Percentiles rank a stretch among this genome's conserved stretches.
Conservation (phyloP, 2,113 vertebrate genomes). For the Osmerus mordax region DNA sequence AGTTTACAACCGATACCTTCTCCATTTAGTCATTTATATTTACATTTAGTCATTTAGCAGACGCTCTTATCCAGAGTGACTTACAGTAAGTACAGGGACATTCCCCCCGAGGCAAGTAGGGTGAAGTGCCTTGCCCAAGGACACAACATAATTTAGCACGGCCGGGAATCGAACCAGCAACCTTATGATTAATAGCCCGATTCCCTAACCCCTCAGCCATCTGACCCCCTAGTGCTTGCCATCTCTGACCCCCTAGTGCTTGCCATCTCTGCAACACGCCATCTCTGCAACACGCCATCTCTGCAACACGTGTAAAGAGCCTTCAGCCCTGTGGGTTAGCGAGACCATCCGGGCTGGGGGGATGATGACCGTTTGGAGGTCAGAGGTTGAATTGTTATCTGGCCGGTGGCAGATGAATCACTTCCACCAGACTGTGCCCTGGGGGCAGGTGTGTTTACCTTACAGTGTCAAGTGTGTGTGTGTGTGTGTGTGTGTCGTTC, state of each 20-base stretch:
- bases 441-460: constrained; percentile 29
- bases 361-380: constrained; percentile 36
- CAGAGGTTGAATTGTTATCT: constrained; percentile 44
- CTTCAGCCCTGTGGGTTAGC: not conserved
- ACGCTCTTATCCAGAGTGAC: too few species aligned
- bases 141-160: too few species aligned
- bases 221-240: not conserved
- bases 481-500: not conserved
- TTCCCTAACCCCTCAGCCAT: too few species aligned
- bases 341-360: not conserved
- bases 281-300: too few species aligned
- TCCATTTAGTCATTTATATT: too few species aligned
- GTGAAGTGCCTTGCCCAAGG: too few species aligned
- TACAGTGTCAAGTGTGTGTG: constrained; percentile 2
- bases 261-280: not conserved
- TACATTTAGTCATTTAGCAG: too few species aligned
- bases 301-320: not conserved
- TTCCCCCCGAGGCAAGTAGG: too few species aligned
- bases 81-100: too few species aligned
- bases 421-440: constrained; percentile 30
- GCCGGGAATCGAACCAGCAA: too few species aligned
- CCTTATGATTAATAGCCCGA: too few species aligned
- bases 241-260: not conserved
- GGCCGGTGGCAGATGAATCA: constrained; percentile 41
- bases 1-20: constrained; percentile 10